Percentiles rank a stretch among this genome's conserved stretches.
These are phyloP conservation scores for Tetranychus truncatus DNA, from an alignment of 2,888 invertebrate genomes.

Conservation along the genomic window DNA sequence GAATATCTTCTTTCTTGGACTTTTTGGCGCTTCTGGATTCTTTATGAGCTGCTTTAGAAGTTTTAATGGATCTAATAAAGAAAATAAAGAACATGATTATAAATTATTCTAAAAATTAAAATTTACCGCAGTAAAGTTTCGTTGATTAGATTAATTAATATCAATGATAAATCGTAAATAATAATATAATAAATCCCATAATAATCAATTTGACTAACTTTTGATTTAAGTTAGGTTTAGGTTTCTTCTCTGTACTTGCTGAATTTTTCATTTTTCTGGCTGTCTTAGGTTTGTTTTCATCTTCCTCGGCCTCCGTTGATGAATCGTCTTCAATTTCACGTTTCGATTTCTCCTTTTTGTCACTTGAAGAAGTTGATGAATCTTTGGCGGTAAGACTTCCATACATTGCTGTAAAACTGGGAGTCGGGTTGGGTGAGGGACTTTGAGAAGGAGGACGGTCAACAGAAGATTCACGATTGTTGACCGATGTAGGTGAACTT, in stretches of 20 bases:
- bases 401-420: conserved; percentile 9
- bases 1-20: not conserved
- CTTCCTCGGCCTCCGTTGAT: not conserved
- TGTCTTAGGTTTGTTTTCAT: not conserved
- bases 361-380: not conserved
- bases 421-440: conserved; percentile 8
- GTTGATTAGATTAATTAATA: no score
- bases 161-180: no score
- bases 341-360: not conserved
- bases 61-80: not conserved
- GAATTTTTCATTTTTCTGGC: not conserved
- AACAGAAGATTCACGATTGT: not conserved
- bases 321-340: not conserved
- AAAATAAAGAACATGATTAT: not conserved
- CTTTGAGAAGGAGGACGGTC: not conserved
- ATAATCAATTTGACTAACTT: no score
- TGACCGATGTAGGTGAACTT: not conserved
- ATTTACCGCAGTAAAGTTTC: no score
- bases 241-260: not conserved
- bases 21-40: not conserved
- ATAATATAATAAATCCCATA: no score
- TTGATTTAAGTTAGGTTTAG: not conserved
- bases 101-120: no score
- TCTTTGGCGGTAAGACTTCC: conserved; percentile 9
- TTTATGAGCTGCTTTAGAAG: not conserved